A percentile compares a stretch with the other conserved stretches of the same genome.
These are phyloP conservation scores for Neuroscelio doddi DNA, from an alignment of 2,888 invertebrate genomes.

Conservation along the genomic window DNA sequence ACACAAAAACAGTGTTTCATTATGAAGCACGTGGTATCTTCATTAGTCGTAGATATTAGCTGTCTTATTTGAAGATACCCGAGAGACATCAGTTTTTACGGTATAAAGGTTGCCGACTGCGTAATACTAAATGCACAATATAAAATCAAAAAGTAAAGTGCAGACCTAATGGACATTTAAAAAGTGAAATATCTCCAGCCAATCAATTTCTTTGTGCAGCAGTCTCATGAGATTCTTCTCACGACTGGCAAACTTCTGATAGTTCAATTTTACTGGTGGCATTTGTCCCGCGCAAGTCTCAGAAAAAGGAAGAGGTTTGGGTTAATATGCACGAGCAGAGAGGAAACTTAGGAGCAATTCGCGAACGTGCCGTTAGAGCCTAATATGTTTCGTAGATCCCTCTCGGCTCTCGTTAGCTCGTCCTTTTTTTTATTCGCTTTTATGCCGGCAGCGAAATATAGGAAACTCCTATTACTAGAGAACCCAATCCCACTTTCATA, in stretches of 20 bases:
- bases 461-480: constrained; percentile 48
- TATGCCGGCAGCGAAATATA: constrained; percentile 11
- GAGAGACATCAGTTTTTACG: too few species aligned
- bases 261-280: constrained; percentile 61
- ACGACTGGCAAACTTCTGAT: constrained; percentile 63
- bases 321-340: constrained; percentile 49
- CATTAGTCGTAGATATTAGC: too few species aligned
- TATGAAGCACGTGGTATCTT: too few species aligned
- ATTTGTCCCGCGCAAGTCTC: constrained; percentile 46
- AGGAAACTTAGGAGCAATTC: constrained; percentile 59
- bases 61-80: too few species aligned
- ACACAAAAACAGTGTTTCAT: too few species aligned
- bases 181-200: too few species aligned
- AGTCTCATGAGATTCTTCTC: constrained; percentile 57
- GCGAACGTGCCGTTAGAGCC: constrained; percentile 60
- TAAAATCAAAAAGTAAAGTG: too few species aligned
- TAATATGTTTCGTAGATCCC: constrained; percentile 64
- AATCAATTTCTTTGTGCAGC: constrained; percentile 30
- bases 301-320: constrained; percentile 40
- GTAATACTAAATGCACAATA: too few species aligned
- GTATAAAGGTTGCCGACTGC: too few species aligned
- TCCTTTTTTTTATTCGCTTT: constrained; percentile 22
- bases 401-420: constrained; percentile 35
- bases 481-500: constrained; percentile 66
- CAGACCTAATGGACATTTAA: too few species aligned